Evolutionary conservation across 2,888 invertebrate species (phyloP).

Genomic region (Oligia strigilis): DNA sequence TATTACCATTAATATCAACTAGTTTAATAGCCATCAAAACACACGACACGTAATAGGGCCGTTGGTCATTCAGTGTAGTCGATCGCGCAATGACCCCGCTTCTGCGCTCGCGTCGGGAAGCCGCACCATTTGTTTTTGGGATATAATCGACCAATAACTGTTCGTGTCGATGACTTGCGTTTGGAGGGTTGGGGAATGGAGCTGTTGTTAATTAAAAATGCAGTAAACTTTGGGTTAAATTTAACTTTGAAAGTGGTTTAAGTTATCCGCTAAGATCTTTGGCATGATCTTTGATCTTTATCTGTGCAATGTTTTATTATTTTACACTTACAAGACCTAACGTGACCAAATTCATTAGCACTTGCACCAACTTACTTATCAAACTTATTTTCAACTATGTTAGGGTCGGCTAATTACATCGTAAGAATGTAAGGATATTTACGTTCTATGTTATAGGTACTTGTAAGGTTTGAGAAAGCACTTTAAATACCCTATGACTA

Average conservation of each 20-base stretch:
- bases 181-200: conserved; percentile 63
- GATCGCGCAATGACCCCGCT: conserved; percentile 87
- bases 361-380: neutral
- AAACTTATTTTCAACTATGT: no score
- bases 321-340: neutral
- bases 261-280: conserved; percentile 6
- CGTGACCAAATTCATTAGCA: neutral
- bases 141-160: conserved; percentile 78
- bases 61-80: conserved; percentile 84
- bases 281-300: neutral
- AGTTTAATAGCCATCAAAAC: conserved; percentile 70
- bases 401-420: neutral
- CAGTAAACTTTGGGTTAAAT: conserved; percentile 53
- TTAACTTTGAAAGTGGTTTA: conserved; percentile 47
- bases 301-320: conserved; percentile 12
- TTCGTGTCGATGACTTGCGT: conserved; percentile 67
- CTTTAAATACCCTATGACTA: conserved; percentile 24
- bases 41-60: conserved; percentile 77
- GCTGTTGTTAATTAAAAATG: conserved; percentile 59
- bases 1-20: conserved; percentile 56
- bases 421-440: neutral
- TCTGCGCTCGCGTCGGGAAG: conserved; percentile 74
- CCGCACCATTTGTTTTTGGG: conserved; percentile 79
- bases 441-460: neutral
- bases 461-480: conserved; percentile 12